Evolutionary conservation across 2,797 vertebrate species (phyloP).

Genomic region (Prionace glauca): DNA sequence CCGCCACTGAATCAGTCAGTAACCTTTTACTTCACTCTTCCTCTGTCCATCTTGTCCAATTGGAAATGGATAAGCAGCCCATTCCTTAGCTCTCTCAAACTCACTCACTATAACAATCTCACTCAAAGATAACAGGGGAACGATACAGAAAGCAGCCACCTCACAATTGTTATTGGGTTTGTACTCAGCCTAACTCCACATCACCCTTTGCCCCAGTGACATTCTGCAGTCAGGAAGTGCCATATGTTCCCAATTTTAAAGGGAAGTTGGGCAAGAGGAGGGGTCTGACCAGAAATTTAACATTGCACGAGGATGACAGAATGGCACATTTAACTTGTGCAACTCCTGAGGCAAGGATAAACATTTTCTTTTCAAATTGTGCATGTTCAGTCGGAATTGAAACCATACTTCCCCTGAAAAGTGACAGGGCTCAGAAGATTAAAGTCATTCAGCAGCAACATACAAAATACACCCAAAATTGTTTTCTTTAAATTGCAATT

Average conservation of each 20-base stretch:
- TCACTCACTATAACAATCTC: not conserved
- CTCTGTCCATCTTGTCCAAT: not conserved
- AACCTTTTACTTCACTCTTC: not conserved
- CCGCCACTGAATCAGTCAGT: not conserved
- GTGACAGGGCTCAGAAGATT: not conserved
- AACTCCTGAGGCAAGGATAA: not conserved
- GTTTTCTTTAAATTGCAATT: not conserved
- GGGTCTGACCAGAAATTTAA: not conserved
- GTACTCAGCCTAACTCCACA: not conserved
- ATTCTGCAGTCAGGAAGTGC: not conserved
- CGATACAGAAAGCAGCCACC: not conserved
- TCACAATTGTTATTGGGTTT: not conserved
- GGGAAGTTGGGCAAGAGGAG: not conserved
- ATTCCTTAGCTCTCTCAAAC: not conserved
- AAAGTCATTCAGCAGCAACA: not conserved
- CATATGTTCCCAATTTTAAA: not conserved
- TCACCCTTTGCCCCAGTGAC: not conserved
- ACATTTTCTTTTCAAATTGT: constrained; percentile 32
- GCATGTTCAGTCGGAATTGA: not conserved
- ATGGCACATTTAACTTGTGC: not conserved
- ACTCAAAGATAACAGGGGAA: not conserved
- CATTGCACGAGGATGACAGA: not conserved
- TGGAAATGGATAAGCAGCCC: not conserved
- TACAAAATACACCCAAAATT: not conserved
- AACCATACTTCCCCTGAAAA: not conserved